Evolutionary conservation across 2,888 invertebrate species (phyloP).

Genomic region (Lottia scabra): DNA sequence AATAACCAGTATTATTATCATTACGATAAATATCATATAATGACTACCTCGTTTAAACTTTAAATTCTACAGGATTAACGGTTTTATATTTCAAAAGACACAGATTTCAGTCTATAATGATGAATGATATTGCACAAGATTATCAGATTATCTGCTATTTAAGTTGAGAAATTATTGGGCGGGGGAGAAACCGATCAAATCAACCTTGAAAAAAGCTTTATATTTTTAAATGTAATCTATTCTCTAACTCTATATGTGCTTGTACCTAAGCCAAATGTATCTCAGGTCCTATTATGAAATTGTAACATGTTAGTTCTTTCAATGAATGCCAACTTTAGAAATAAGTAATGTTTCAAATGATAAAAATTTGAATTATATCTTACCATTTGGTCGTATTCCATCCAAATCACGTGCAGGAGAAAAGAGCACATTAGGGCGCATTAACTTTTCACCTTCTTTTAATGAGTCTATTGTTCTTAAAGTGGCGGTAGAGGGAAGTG

Average conservation of each 20-base stretch:
- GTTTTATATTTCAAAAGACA: not conserved
- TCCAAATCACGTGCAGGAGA: slow-evolving; percentile 60
- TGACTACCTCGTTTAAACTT: not conserved
- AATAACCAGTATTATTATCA: not conserved
- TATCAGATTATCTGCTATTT: not conserved
- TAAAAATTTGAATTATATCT: slow-evolving; percentile 12
- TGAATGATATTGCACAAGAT: not conserved
- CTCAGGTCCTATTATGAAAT: too few relatives aligned
- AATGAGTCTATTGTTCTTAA: slow-evolving; percentile 14
- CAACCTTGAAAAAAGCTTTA: too few relatives aligned
- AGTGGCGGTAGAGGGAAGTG: slow-evolving; percentile 29
- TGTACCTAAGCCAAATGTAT: too few relatives aligned
- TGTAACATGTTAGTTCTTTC: too few relatives aligned
- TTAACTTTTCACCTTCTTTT: slow-evolving; percentile 15
- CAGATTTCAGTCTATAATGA: not conserved
- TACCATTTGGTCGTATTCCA: slow-evolving; percentile 46
- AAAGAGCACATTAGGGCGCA: slow-evolving; percentile 46
- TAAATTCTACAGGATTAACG: not conserved
- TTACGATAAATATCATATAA: slow-evolving; percentile 4
- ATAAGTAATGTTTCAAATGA: not conserved
- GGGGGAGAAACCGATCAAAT: too few relatives aligned
- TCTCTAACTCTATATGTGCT: too few relatives aligned
- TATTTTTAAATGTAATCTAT: too few relatives aligned
- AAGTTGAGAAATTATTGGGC: too few relatives aligned
- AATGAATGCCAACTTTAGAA: too few relatives aligned